Conservation (phyloP, 2,113 vertebrate species). For the Cisticola juncidis region DNA sequence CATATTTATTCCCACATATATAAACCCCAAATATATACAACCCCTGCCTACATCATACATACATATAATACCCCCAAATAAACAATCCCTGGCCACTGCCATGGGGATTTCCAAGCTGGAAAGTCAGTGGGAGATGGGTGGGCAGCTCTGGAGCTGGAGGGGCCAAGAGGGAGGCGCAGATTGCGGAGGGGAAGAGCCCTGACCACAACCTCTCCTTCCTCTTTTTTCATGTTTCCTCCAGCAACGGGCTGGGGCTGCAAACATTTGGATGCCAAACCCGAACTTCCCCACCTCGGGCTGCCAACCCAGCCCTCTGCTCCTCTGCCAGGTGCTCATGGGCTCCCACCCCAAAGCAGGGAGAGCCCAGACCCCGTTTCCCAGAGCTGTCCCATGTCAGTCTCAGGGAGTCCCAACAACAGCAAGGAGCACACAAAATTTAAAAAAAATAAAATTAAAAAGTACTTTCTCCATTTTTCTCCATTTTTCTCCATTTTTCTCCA, state of each 20-base stretch:
- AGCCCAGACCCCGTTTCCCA: neutral
- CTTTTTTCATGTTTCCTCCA: conserved; percentile 38
- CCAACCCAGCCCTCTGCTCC: fast-evolving
- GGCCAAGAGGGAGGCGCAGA: conserved; percentile 33
- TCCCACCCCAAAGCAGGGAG: fast-evolving
- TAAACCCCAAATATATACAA: neutral
- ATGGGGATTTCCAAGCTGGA: neutral
- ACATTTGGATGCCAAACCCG: neutral
- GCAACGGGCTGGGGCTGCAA: neutral
- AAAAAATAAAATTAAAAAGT: neutral
- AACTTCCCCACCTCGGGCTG: neutral
- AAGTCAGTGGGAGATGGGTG: neutral
- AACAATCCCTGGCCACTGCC: neutral
- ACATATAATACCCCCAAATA: neutral
- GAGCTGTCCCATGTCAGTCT: fast-evolving
- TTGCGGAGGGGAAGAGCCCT: conserved; percentile 26
- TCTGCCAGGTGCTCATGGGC: neutral
- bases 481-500: no score
- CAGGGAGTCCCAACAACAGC: neutral
- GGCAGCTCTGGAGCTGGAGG: neutral
- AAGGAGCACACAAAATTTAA: neutral
- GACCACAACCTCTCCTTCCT: conserved; percentile 53
- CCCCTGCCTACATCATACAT: neutral
- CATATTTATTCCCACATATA: neutral
- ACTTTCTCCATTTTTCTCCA: neutral